phyloP scores from a whole-genome alignment of 2,888 invertebrate species.

The Pecten maximus region DNA sequence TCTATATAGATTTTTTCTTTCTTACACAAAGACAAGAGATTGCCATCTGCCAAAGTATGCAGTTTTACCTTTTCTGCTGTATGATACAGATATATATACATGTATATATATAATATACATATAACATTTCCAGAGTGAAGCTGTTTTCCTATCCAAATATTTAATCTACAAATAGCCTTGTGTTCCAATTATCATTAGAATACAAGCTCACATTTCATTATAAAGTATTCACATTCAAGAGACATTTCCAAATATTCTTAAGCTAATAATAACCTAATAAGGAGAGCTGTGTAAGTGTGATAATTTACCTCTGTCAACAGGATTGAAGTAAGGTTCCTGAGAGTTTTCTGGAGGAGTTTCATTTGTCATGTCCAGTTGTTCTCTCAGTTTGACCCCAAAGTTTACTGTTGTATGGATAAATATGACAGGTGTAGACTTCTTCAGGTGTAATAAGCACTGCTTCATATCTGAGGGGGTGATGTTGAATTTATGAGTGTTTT shows the following conservation, averaged over 20 bases:
- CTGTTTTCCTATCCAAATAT: background rate
- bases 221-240: background rate
- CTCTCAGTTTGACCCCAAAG: slow-evolving; percentile 88
- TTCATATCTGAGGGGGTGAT: slow-evolving; percentile 68
- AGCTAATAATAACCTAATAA: too few species aligned
- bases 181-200: background rate
- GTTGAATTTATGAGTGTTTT: slow-evolving; percentile 61
- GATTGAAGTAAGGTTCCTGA: slow-evolving; percentile 84
- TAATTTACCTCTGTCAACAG: slow-evolving; percentile 83
- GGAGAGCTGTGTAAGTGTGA: background rate
- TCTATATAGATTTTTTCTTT: too few species aligned
- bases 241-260: background rate
- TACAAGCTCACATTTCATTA: background rate
- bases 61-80: too few species aligned
- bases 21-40: too few species aligned
- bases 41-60: too few species aligned
- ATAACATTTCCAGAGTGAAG: too few species aligned
- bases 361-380: slow-evolving; percentile 87
- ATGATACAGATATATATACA: too few species aligned
- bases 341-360: slow-evolving; percentile 78
- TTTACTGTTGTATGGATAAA: slow-evolving; percentile 90
- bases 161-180: background rate
- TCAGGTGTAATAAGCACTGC: slow-evolving; percentile 87
- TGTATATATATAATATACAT: too few species aligned
- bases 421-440: slow-evolving; percentile 89